Base-by-base conservation (phyloP, 92 coral and sea anemone genomes). In the Desmophyllum pertusum region DNA sequence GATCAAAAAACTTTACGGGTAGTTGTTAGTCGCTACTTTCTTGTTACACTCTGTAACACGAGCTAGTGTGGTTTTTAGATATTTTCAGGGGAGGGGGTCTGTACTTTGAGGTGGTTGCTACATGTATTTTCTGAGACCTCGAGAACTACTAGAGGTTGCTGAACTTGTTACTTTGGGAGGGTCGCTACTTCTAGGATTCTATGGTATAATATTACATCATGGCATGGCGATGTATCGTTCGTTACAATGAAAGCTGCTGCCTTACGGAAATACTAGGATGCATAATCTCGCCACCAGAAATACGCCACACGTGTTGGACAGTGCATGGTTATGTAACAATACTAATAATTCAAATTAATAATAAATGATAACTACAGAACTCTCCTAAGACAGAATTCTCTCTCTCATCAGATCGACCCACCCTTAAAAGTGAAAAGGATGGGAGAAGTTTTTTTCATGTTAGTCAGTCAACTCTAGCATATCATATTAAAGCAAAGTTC, bases 311-410 rank as follows among this genome's bases (percentile, higher is more conserved):
- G 31, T 57, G 42, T 79, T 45, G 42, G 43, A 33, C 21, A 35
- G 84, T 45, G 64, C 23, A 45, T 64, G 45, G 50, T 67, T 37
- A 31, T 23, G 40, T 65, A 17, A 65, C 74, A 79, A 45, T 79
- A 79, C 73, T 45, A 66, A 79, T 65, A 66, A 30, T 79, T 79
- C 75, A 66, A 79, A 46, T 79, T 79, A 33, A 79, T 50, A 50
- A 50, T 43, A 79, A 29, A 51, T 53, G 65, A n/a, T 45, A 31
- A 79, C 84, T 65, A 79, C 43, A 31, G 68, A 79, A 65, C 41
- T 18, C 73, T 65, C 31, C 33, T 25, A 45, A 69, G 85, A 70
- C 70, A 81, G 85, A 38, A 25, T n/a, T 51, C n/a, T 52, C 41
- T 71, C 70, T 66, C 17, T 67, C 39, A 67, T 27, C 45, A 25